Evolutionary conservation across 2,888 invertebrate species (phyloP).

Genomic region (Andrena camellia): DNA sequence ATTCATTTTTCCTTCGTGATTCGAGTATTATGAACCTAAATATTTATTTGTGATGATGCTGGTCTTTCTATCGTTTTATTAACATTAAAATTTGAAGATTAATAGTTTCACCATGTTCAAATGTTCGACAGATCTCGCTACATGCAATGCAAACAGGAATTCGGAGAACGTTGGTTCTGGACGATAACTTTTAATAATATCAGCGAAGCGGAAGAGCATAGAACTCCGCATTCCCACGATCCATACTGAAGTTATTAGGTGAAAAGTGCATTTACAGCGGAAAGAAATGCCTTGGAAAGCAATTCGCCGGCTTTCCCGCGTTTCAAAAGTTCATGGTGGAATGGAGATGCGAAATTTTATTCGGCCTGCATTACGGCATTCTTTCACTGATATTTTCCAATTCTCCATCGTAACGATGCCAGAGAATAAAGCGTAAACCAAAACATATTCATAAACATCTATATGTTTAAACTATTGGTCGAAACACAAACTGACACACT

Average conservation of each 20-base stretch:
- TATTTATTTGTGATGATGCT: no score
- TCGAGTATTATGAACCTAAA: no score
- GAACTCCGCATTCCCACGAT: not conserved
- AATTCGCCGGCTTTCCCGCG: not conserved
- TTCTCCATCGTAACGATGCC: not conserved
- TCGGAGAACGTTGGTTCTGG: not conserved
- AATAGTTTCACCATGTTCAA: no score
- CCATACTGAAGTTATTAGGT: slow-evolving; percentile 4
- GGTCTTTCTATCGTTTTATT: no score
- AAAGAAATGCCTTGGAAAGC: slow-evolving; percentile 11
- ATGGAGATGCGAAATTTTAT: slow-evolving; percentile 6
- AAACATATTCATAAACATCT: slow-evolving; percentile 2
- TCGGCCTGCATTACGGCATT: not conserved
- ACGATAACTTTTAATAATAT: slow-evolving; percentile 13
- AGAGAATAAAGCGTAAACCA: not conserved
- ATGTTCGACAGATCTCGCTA: not conserved
- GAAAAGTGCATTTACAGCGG: not conserved
- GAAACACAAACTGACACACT: not conserved
- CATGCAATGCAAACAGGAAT: not conserved
- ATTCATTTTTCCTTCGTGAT: not conserved
- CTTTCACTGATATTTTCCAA: slow-evolving; percentile 4
- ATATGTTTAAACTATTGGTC: slow-evolving; percentile 1
- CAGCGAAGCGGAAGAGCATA: not conserved
- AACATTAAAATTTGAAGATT: no score
- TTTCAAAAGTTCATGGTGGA: not conserved